Percentiles rank a stretch among this genome's conserved stretches.
Conservation (phyloP, 2,797 vertebrate genomes). For the Cossypha heuglini region DNA sequence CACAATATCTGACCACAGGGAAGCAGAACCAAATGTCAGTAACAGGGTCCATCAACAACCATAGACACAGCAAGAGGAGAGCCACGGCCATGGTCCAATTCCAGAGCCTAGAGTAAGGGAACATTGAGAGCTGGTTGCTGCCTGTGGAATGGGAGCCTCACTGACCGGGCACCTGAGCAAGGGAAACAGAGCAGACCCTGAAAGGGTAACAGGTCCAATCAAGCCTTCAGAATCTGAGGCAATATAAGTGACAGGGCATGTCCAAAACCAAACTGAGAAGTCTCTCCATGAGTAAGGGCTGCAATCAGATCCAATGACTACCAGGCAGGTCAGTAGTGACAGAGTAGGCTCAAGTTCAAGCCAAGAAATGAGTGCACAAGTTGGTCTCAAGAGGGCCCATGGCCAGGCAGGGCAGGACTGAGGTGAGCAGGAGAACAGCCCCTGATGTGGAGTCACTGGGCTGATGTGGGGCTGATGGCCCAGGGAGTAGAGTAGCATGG, state of each 20-base stretch:
- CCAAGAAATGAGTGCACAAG: not conserved
- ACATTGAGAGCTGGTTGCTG: not conserved
- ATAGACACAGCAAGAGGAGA: not conserved
- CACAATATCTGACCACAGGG: not conserved
- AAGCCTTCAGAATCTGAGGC: not conserved
- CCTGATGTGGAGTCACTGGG: not conserved
- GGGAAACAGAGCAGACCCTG: not conserved
- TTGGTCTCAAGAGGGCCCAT: not conserved
- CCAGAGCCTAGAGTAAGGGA: not conserved
- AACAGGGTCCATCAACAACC: not conserved
- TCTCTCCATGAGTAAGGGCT: not conserved
- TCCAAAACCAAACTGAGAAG: not conserved
- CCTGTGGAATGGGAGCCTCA: not conserved
- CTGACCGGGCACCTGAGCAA: not conserved
- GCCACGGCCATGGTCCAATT: not conserved
- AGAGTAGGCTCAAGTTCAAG: not conserved
- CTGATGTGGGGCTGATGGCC: not conserved
- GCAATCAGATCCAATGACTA: not conserved
- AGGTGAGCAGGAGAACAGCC: not conserved
- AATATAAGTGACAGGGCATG: not conserved
- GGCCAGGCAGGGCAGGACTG: not conserved
- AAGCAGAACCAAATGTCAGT: not conserved
- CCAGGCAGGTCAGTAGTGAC: not conserved
- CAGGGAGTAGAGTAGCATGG: accelerated
- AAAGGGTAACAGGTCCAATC: not conserved